A percentile compares a stretch with the other conserved stretches of the same genome.
These are phyloP conservation scores for Pao palembangensis DNA, from an alignment of 2,113 vertebrate species.

Conservation along the genomic window DNA sequence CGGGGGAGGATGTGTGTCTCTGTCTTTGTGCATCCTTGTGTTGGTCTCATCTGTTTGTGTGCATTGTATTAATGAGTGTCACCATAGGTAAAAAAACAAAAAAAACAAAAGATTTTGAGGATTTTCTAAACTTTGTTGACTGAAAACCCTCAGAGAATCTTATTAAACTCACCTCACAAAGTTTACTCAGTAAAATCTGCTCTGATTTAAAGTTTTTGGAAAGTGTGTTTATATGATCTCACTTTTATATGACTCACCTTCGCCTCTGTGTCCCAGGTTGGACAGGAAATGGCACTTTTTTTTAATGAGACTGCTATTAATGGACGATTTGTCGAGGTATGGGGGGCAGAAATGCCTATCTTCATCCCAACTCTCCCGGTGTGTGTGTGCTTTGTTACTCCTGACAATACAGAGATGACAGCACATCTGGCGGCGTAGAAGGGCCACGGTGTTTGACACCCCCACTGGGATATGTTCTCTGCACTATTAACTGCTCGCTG, in stretches of 20 bases:
- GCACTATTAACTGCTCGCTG: conserved; percentile 70
- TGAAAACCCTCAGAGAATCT: too few species aligned
- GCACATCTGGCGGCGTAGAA: conserved; percentile 68
- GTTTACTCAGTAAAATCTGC: too few species aligned
- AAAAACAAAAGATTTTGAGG: too few species aligned
- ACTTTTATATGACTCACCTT: not conserved
- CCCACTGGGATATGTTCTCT: conserved; percentile 53
- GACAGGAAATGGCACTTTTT: too few species aligned
- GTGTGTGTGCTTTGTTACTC: conserved; percentile 62
- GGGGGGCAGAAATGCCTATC: conserved; percentile 25
- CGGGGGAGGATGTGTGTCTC: conserved; percentile 35
- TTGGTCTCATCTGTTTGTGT: conserved; percentile 8
- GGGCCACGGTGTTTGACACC: conserved; percentile 53
- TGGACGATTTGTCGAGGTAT: conserved; percentile 2
- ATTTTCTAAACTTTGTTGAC: too few species aligned
- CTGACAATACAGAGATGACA: conserved; percentile 59
- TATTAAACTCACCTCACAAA: too few species aligned
- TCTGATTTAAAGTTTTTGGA: too few species aligned
- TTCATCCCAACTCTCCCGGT: conserved; percentile 31
- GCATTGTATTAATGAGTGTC: conserved; percentile 2
- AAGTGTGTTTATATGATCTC: conserved; percentile 5
- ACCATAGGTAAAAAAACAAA: too few species aligned
- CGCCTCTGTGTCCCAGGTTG: too few species aligned
- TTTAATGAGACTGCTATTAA: too few species aligned
- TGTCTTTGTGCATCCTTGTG: conserved; percentile 17